Conservation (phyloP, 2,888 invertebrate genomes). For the Sinotaia quadrata region DNA sequence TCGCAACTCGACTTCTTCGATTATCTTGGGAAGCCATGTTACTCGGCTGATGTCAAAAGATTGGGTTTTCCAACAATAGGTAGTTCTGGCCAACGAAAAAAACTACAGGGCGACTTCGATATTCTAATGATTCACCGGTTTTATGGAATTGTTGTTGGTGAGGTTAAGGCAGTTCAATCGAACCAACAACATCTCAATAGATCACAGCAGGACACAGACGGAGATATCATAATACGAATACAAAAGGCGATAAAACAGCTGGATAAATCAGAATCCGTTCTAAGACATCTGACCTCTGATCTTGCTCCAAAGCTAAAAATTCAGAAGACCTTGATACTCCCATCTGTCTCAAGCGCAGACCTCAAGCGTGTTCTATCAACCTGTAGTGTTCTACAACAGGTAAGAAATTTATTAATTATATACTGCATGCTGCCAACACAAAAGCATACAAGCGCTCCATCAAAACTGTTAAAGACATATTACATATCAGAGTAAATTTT, state of each 20-base stretch:
- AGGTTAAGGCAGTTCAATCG: constrained; percentile 16
- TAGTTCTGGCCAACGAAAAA: neutral
- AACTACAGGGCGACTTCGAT: constrained; percentile 4
- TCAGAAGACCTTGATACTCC: constrained; percentile 12
- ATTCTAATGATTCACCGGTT: constrained; percentile 16
- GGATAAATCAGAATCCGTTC: neutral
- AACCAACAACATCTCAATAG: neutral
- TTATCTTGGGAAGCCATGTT: neutral
- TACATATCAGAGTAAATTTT: too few relatives aligned
- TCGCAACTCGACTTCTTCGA: constrained; percentile 9
- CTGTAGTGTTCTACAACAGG: too few relatives aligned
- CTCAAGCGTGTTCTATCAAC: too few relatives aligned
- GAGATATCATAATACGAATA: neutral
- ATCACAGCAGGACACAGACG: neutral
- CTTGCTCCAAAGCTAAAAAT: constrained; percentile 6
- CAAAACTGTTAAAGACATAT: too few relatives aligned
- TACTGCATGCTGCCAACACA: too few relatives aligned
- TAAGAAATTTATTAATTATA: too few relatives aligned
- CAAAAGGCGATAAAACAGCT: constrained; percentile 4
- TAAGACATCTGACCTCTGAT: neutral
- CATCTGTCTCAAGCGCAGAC: constrained; percentile 6
- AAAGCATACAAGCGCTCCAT: neutral
- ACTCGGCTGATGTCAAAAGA: neutral
- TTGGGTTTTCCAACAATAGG: neutral
- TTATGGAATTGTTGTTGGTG: constrained; percentile 12